These are phyloP conservation scores for Charaxes varanes DNA, from an alignment of 1,140 invertebrate genomes.

Conservation along the genomic window DNA sequence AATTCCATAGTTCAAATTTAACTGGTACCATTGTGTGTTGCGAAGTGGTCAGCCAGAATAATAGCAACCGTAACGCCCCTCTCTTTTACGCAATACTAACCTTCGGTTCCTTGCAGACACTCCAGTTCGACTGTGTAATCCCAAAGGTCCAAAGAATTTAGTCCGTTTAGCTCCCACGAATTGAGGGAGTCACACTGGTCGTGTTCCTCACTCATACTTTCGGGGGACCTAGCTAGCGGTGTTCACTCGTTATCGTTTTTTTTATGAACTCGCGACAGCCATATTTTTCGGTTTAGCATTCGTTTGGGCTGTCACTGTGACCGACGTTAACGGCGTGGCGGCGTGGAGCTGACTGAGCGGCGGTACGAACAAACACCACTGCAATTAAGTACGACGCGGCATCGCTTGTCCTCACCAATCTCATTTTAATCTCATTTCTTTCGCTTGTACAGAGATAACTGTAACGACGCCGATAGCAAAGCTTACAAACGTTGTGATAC, in stretches of 20 bases:
- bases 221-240: constrained; percentile 28
- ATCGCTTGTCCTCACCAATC: constrained; percentile 48
- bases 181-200: constrained; percentile 62
- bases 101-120: constrained; percentile 83
- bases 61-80: constrained; percentile 34
- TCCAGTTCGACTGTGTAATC: constrained; percentile 88
- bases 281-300: constrained; percentile 29
- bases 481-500: constrained; percentile 49
- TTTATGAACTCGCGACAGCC: constrained; percentile 31
- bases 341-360: constrained; percentile 44
- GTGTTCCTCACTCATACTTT: constrained; percentile 55
- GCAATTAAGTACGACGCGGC: constrained; percentile 43
- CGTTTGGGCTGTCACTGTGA: not conserved
- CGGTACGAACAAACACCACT: constrained; percentile 24
- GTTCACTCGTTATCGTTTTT: constrained; percentile 35
- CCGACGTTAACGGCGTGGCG: constrained; percentile 40
- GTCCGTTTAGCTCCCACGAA: constrained; percentile 72
- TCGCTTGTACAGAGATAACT: constrained; percentile 41
- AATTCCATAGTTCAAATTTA: constrained; percentile 22
- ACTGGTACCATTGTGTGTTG: constrained; percentile 43
- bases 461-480: constrained; percentile 24
- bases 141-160: constrained; percentile 86
- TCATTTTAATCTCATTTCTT: constrained; percentile 66
- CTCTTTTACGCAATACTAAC: constrained; percentile 70
- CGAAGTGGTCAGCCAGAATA: constrained; percentile 34